phyloP scores from a whole-genome alignment of 2,113 vertebrate species.

The Bettongia penicillata region DNA sequence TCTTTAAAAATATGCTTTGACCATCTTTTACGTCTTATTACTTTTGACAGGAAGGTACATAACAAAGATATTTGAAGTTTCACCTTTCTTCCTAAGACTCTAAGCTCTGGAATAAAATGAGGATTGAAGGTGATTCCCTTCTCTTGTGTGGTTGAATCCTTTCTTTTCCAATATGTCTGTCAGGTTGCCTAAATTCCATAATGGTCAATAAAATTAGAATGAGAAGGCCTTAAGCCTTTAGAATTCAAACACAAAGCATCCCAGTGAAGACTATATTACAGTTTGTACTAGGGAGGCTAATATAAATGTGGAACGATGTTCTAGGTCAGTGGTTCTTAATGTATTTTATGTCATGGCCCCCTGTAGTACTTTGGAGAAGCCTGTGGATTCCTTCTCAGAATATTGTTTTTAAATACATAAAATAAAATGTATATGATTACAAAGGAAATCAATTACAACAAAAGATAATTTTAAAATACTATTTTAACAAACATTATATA shows the following conservation, averaged over 20 bases:
- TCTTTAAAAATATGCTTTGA: neutral
- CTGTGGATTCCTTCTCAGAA: neutral
- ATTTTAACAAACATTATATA: neutral
- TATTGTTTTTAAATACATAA: neutral
- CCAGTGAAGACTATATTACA: neutral
- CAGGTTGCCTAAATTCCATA: neutral
- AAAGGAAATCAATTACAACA: neutral
- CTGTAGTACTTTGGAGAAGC: neutral
- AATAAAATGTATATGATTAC: neutral
- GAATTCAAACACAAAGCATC: neutral
- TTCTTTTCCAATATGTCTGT: neutral
- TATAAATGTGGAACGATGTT: neutral
- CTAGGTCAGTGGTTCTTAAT: neutral
- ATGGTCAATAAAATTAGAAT: constrained; percentile 6
- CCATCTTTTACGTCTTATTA: neutral
- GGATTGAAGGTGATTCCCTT: neutral
- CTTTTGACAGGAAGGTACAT: neutral
- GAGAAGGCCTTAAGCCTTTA: neutral
- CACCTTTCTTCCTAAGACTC: neutral
- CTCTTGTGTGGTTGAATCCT: neutral
- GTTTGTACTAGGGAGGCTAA: neutral
- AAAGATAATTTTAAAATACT: neutral
- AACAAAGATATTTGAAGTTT: neutral
- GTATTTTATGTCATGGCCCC: neutral
- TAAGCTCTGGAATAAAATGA: neutral